phyloP scores from a whole-genome alignment of 2,113 vertebrate species.

The Muntiacus muntjak region DNA sequence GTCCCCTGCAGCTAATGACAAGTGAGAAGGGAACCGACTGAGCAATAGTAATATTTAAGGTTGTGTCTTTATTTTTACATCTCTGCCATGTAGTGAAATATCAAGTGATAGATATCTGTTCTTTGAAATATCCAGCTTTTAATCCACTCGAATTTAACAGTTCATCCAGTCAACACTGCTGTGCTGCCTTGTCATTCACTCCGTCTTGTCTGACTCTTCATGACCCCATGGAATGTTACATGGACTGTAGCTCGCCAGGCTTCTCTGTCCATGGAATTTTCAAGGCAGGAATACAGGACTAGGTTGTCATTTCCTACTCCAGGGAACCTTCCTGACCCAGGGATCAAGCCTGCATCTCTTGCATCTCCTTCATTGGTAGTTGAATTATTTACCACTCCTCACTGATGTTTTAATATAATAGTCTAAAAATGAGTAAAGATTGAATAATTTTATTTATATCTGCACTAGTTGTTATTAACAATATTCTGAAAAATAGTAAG shows the following conservation, averaged over 20 bases:
- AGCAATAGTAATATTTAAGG: conserved; percentile 42
- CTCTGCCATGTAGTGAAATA: not conserved
- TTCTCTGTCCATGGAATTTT: not conserved
- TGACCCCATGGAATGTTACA: not conserved
- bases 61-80: not conserved
- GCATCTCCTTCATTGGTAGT: not conserved
- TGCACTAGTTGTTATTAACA: not conserved
- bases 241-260: not conserved
- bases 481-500: not conserved
- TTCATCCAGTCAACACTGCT: not conserved
- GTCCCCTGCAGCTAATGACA: conserved; percentile 48
- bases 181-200: not conserved
- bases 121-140: conserved; percentile 14
- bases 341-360: not conserved
- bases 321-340: not conserved
- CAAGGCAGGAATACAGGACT: not conserved
- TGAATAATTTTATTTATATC: not conserved
- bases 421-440: not conserved
- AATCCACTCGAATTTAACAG: not conserved
- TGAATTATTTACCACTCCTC: not conserved
- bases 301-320: not conserved
- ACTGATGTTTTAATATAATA: not conserved
- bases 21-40: conserved; percentile 30
- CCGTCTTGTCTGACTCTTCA: not conserved
- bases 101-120: not conserved